phyloP scores from a whole-genome alignment of 2,797 vertebrate species.

The Epinephelus malabaricus region DNA sequence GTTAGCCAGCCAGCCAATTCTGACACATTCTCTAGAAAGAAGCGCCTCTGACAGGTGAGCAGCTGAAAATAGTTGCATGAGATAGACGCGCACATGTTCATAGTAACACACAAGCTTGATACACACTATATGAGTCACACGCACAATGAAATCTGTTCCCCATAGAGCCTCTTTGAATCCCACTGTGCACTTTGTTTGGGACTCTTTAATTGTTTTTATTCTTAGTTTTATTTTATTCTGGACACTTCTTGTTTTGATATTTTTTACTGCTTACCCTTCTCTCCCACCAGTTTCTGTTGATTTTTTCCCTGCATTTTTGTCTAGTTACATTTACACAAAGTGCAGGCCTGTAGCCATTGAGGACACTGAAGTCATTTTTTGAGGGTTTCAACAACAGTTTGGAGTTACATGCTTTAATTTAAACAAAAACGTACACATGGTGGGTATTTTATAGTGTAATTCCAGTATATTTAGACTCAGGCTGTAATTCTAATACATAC shows the following conservation, averaged over 20 bases:
- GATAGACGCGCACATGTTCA: constrained; percentile 32
- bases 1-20: constrained; percentile 81
- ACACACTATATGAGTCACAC: neutral
- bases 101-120: constrained; percentile 30
- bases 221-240: neutral
- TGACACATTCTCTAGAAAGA: constrained; percentile 88
- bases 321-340: neutral
- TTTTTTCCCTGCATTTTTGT: neutral
- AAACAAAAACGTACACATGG: neutral
- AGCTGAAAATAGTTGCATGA: constrained; percentile 83
- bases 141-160: constrained; percentile 17
- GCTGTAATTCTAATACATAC: too few species aligned
- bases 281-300: neutral
- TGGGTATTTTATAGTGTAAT: neutral
- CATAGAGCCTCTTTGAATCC: neutral
- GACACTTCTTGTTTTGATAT: neutral
- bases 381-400: too few species aligned
- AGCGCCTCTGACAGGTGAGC: constrained; percentile 86
- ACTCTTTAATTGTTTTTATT: neutral
- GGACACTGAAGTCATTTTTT: too few species aligned
- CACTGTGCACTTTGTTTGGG: neutral
- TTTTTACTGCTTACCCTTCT: neutral
- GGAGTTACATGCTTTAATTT: neutral
- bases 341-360: too few species aligned
- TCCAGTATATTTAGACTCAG: neutral